Conservation (phyloP, 2,888 invertebrate species). For the Parnassius glacialis region DNA sequence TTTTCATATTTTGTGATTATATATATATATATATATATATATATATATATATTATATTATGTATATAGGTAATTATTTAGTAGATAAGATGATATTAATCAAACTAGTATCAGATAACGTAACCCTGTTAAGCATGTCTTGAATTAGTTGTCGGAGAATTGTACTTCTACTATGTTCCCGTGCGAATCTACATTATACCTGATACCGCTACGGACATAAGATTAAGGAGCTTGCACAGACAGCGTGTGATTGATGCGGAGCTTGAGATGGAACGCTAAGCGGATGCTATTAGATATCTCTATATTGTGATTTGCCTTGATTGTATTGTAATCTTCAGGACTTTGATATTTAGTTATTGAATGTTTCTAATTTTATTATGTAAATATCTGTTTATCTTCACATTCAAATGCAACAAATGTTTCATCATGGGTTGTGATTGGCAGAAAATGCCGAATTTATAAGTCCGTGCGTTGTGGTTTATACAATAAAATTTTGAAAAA, state of each 20-base stretch:
- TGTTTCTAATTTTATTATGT: too few relatives aligned
- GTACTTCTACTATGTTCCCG: constrained; percentile 5
- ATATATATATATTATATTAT: too few relatives aligned
- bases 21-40: too few relatives aligned
- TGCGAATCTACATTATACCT: constrained; percentile 23
- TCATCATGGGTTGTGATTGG: too few relatives aligned
- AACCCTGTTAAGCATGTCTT: constrained; percentile 12
- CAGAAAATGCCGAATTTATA: too few relatives aligned
- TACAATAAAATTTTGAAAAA: too few relatives aligned
- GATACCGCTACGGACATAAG: constrained; percentile 35
- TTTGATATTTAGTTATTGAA: too few relatives aligned
- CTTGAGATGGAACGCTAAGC: constrained; percentile 38
- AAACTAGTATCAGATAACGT: constrained; percentile 18
- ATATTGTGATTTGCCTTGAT: background rate
- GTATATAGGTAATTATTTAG: too few relatives aligned
- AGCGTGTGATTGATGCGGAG: constrained; percentile 54
- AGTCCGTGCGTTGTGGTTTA: too few relatives aligned
- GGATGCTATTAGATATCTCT: constrained; percentile 1
- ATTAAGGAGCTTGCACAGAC: constrained; percentile 53
- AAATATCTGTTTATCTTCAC: too few relatives aligned
- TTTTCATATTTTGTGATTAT: too few relatives aligned
- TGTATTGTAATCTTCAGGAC: background rate
- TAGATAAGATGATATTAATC: constrained; percentile 2
- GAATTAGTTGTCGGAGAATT: constrained; percentile 21
- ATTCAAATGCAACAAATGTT: too few relatives aligned